Conservation (phyloP, 2,113 vertebrate species). For the Origma solitaria region DNA sequence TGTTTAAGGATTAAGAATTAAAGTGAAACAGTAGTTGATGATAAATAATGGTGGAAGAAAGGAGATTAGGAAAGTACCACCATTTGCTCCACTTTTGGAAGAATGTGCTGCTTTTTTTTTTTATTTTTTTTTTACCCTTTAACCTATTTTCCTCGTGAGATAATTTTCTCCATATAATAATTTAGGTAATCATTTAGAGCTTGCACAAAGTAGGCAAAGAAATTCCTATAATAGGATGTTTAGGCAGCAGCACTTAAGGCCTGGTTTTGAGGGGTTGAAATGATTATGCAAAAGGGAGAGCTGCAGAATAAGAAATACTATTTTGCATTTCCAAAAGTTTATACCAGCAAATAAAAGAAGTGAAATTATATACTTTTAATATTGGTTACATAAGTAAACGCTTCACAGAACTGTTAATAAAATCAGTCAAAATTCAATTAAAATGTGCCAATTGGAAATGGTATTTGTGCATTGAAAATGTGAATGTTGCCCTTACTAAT, state of each 20-base stretch:
- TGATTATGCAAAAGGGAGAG: neutral
- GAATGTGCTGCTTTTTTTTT: fast-evolving
- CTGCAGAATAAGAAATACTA: neutral
- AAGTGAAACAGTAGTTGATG: neutral
- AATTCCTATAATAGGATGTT: neutral
- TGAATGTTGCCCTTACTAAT: neutral
- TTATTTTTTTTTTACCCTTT: neutral
- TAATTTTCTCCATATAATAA: neutral
- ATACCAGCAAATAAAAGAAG: neutral
- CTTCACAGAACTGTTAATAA: neutral
- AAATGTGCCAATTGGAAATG: neutral
- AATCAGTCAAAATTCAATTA: neutral
- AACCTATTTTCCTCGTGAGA: neutral
- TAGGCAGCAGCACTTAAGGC: neutral
- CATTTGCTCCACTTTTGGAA: neutral
- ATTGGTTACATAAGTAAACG: neutral
- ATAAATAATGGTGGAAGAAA: neutral
- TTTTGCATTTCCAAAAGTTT: neutral
- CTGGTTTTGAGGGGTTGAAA: neutral
- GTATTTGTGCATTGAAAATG: neutral
- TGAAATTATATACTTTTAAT: neutral
- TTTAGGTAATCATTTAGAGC: neutral
- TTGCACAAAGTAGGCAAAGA: neutral
- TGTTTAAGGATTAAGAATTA: neutral
- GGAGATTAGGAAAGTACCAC: neutral